Evolutionary conservation across 2,888 invertebrate genomes (phyloP), one percentile per base, ranked within the genome.

Genomic region (Ormyrus nitidulus): DNA sequence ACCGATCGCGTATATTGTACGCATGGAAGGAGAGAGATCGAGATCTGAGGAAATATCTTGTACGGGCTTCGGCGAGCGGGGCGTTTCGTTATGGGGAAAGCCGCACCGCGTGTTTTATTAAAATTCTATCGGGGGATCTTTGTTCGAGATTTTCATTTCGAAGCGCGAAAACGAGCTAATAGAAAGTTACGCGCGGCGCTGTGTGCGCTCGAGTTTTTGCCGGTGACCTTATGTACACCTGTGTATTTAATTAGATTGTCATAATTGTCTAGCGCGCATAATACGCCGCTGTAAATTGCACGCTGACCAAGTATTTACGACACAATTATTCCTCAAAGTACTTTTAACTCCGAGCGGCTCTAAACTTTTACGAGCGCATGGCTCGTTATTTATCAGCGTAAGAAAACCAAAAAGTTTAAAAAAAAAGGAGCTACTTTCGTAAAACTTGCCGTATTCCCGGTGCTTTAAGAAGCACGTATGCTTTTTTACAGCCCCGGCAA

Each of bases 321-420:
- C 58, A 78, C 78, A 79, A 69, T 79, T 74, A 79, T 79, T 79
- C 68, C 68, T 73, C 62, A 79, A 79, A 74, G 74, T 74, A 79
- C 69, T 79, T 74, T 74, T 64, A 79, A 79, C 74, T 79, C 69
- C n/a, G 70, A 70, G 56, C 64, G 53, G 70, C 64, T 70, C 64
- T 62, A 74, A 79, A 74, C 64, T 79, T 79, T 79, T 79, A 79
- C 79, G 79, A 79, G 74, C 74, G 10, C 19, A 51, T 49, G 74
- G 51, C 56, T 74, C 70, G 58, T 74, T 79, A 70, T 74, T 74
- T 79, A 79, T 79, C 74, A 79, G 74, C 19, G 49, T 49, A 65
- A 77, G 72, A 65, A 69, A 51, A 70, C 49, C 56, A 74, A 79
- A 78, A 68, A 48, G 69, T 6, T 61, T 10, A 70, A 62, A 72